Conservation (phyloP, 2,888 invertebrate genomes). For the Acanthosoma haemorrhoidale region DNA sequence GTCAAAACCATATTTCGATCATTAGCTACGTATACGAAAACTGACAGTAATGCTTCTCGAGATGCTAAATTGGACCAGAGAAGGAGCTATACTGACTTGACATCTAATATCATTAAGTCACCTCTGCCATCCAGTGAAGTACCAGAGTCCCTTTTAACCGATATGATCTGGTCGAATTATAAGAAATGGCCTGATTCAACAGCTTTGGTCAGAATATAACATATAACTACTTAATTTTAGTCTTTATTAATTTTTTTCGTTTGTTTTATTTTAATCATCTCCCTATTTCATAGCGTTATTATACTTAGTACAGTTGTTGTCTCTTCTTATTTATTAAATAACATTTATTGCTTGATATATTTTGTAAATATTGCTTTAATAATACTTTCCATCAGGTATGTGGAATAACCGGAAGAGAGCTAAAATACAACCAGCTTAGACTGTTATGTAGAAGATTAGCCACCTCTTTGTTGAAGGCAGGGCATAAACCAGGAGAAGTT, state of each 20-base stretch:
- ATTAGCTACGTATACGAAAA: background rate
- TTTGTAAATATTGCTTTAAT: too few relatives aligned
- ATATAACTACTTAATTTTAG: too few relatives aligned
- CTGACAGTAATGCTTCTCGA: background rate
- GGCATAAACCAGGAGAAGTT: conserved; percentile 60
- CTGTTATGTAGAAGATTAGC: conserved; percentile 61
- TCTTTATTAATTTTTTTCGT: too few relatives aligned
- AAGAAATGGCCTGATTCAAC: conserved; percentile 60
- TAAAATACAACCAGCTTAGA: conserved; percentile 63
- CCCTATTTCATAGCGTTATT: too few relatives aligned
- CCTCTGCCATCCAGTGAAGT: conserved; percentile 37
- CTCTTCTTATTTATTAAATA: too few relatives aligned
- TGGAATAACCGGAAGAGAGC: conserved; percentile 62
- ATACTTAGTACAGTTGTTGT: too few relatives aligned
- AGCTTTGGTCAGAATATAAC: conserved; percentile 53
- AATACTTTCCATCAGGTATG: too few relatives aligned
- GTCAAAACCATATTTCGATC: background rate
- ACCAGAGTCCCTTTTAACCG: conserved; percentile 48
- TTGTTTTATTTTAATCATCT: too few relatives aligned
- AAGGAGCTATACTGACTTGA: background rate
- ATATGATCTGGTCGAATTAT: conserved; percentile 59
- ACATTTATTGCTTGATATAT: too few relatives aligned
- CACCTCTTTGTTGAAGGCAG: conserved; percentile 61
- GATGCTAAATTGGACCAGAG: background rate
- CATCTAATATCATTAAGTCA: conserved; percentile 37